A percentile compares a stretch with the other conserved stretches of the same genome.
Conservation (phyloP, 2,797 vertebrate genomes). For the Pelobates cultripes region DNA sequence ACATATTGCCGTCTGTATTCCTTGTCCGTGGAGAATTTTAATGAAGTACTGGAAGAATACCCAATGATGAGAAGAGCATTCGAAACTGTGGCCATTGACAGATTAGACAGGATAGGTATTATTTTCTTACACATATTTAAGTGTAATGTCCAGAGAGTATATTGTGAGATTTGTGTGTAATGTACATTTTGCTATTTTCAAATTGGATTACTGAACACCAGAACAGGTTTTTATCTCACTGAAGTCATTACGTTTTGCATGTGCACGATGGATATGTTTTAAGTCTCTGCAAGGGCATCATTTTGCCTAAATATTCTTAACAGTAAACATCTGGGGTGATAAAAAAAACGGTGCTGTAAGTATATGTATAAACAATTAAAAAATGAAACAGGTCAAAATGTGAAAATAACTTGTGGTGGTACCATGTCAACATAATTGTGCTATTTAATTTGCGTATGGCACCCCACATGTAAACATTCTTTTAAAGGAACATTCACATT, state of each 20-base stretch:
- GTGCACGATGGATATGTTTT: constrained; percentile 11
- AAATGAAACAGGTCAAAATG: too few species aligned
- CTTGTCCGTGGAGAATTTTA: constrained; percentile 97
- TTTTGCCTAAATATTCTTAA: too few species aligned
- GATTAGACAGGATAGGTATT: constrained; percentile 95
- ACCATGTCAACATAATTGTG: too few species aligned
- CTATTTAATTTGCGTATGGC: too few species aligned
- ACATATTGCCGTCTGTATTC: constrained; percentile 98
- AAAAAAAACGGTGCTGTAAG: too few species aligned
- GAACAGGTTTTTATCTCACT: neutral
- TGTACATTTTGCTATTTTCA: too few species aligned
- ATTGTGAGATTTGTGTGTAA: neutral
- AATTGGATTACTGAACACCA: too few species aligned
- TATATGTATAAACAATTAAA: too few species aligned
- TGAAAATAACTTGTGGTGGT: too few species aligned
- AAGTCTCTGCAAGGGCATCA: neutral
- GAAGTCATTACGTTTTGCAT: neutral
- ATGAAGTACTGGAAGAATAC: constrained; percentile 97
- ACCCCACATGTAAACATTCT: too few species aligned
- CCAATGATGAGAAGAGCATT: constrained; percentile 99
- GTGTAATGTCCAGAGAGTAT: neutral
- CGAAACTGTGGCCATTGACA: constrained; percentile 93
- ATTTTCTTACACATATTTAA: constrained; percentile 21
- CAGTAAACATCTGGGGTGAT: too few species aligned
- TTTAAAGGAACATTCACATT: too few species aligned